These are phyloP conservation scores for Eira barbara DNA, from an alignment of 2,113 vertebrate genomes.

Conservation along the genomic window DNA sequence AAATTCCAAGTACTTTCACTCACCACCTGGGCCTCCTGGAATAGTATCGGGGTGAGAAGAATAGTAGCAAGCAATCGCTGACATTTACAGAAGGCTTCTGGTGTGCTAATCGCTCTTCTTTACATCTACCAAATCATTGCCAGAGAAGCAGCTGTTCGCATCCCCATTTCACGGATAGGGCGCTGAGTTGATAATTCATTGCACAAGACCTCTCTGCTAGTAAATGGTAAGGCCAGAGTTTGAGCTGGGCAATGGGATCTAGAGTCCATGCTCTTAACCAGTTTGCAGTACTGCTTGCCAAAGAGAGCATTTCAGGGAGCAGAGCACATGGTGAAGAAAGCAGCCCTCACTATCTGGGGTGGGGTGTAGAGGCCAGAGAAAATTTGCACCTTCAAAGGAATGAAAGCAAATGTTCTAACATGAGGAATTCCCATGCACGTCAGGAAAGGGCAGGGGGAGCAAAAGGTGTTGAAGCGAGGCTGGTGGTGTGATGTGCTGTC, in stretches of 20 bases:
- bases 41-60: not conserved
- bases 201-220: not conserved
- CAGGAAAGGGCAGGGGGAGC: not conserved
- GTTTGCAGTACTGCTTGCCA: not conserved
- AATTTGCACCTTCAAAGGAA: not conserved
- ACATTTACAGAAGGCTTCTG: not conserved
- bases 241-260: not conserved
- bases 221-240: not conserved
- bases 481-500: accelerated
- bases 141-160: not conserved
- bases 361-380: not conserved
- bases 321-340: not conserved
- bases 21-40: not conserved
- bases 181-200: not conserved
- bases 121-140: not conserved
- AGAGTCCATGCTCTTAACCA: no score
- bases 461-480: not conserved
- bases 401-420: not conserved
- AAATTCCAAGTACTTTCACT: not conserved
- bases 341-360: accelerated
- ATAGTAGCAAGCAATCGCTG: not conserved
- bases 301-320: not conserved
- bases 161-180: not conserved
- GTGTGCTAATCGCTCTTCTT: not conserved
- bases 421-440: not conserved